A percentile compares a stretch with the other conserved stretches of the same genome.
Conservation (phyloP, 1,140 invertebrate genomes). For the Habropoda laboriosa region DNA sequence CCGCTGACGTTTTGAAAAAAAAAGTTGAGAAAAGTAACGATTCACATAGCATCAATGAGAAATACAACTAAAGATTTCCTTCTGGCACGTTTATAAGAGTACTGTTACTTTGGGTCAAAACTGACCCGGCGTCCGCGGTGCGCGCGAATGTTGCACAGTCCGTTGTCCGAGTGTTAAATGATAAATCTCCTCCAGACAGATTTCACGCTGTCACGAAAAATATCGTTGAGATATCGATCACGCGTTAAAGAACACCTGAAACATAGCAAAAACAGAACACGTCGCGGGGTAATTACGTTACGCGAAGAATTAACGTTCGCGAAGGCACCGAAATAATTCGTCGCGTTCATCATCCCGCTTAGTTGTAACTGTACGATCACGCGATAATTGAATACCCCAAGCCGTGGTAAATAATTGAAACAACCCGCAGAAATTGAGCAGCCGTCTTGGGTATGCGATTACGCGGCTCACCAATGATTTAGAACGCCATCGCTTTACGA, state of each 20-base stretch:
- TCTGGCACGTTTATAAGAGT: too few species aligned
- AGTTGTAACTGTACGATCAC: conserved; percentile 21
- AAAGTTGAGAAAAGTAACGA: too few species aligned
- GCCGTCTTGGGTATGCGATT: not conserved
- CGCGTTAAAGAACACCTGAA: too few species aligned
- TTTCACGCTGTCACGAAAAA: not conserved
- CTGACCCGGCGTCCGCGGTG: too few species aligned
- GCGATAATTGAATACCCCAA: conserved; percentile 38
- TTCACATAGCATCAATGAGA: too few species aligned
- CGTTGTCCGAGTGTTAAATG: not conserved
- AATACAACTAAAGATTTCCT: too few species aligned
- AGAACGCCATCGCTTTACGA: not conserved
- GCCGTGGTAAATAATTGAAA: conserved; percentile 18
- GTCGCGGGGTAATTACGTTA: not conserved
- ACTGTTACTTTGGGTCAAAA: too few species aligned
- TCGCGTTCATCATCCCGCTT: not conserved
- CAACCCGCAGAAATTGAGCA: conserved; percentile 3
- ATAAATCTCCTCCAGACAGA: not conserved
- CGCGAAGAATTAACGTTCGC: conserved; percentile 1
- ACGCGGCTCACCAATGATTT: conserved; percentile 21
- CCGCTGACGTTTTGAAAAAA: too few species aligned
- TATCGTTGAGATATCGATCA: not conserved
- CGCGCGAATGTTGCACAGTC: too few species aligned
- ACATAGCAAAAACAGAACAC: not conserved
- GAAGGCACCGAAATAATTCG: conserved; percentile 13